Evolutionary conservation across 2,888 invertebrate genomes (phyloP).

Genomic region (Archips crataeganus): DNA sequence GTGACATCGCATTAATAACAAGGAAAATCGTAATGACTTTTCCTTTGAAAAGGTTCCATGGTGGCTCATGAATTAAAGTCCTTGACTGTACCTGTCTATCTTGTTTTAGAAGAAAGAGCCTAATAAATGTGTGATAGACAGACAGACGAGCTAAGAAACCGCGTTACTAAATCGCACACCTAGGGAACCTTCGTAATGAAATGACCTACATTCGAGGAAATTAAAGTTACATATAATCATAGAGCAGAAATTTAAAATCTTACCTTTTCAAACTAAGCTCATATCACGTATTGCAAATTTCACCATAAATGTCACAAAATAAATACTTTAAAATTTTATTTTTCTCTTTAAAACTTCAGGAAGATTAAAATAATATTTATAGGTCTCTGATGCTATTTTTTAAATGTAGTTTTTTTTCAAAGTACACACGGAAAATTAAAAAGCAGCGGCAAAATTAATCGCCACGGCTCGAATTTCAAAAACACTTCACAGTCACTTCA

Average conservation of each 20-base stretch:
- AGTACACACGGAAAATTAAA: not conserved
- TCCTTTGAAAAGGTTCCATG: no score
- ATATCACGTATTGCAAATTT: not conserved
- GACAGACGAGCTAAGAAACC: no score
- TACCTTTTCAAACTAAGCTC: constrained; percentile 12
- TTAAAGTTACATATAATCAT: no score
- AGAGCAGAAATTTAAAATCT: not conserved
- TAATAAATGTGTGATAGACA: no score
- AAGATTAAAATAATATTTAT: not conserved
- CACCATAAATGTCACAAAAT: not conserved
- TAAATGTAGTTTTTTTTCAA: not conserved
- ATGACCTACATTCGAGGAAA: no score
- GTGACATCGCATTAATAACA: no score
- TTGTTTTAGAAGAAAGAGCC: no score
- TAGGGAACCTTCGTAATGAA: no score
- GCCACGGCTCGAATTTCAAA: not conserved
- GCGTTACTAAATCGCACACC: no score
- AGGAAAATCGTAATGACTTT: no score
- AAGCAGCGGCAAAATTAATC: not conserved
- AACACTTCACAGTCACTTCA: constrained; percentile 24
- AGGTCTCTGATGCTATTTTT: not conserved
- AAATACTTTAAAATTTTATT: not conserved
- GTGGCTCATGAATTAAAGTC: no score
- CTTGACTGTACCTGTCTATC: no score
- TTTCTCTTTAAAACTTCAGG: not conserved